Evolutionary conservation across 2,888 invertebrate genomes (phyloP).

Genomic region (Cistogaster globosa): DNA sequence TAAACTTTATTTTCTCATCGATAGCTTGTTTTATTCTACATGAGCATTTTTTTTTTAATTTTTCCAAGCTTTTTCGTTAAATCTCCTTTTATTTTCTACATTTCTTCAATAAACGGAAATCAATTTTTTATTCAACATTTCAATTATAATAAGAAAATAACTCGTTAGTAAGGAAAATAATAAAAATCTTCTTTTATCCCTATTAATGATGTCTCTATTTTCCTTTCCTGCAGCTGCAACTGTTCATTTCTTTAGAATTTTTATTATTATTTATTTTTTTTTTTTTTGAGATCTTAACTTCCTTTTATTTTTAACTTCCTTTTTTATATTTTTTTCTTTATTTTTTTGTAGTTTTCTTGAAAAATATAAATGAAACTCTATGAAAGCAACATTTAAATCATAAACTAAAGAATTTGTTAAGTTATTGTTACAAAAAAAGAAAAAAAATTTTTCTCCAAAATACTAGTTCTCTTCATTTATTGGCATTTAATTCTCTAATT

Average conservation of each 20-base stretch:
- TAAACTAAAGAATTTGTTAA: slow-evolving; percentile 49
- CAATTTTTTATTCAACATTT: slow-evolving; percentile 53
- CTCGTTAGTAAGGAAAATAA: slow-evolving; percentile 54
- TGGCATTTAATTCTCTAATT: slow-evolving; percentile 46
- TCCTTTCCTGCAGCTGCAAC: background rate
- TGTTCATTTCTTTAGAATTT: slow-evolving; percentile 32
- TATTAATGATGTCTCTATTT: background rate
- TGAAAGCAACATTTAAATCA: slow-evolving; percentile 17
- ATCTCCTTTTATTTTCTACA: background rate
- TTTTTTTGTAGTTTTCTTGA: background rate
- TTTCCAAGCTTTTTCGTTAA: background rate
- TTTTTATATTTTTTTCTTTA: background rate
- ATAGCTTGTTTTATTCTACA: too few species aligned
- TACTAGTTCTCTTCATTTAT: slow-evolving; percentile 45
- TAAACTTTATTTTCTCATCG: too few species aligned
- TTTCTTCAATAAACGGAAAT: slow-evolving; percentile 32
- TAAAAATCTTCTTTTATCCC: slow-evolving; percentile 2
- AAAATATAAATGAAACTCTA: background rate
- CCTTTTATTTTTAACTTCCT: background rate
- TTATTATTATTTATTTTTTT: too few species aligned
- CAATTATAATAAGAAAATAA: slow-evolving; percentile 62
- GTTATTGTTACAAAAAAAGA: background rate
- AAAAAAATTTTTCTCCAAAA: background rate
- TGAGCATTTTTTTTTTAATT: too few species aligned
- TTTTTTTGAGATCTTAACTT: slow-evolving; percentile 1